Evolutionary conservation across 64 coral and sea anemone species (phyloP).

Genomic region (Pachyseris speciosa): DNA sequence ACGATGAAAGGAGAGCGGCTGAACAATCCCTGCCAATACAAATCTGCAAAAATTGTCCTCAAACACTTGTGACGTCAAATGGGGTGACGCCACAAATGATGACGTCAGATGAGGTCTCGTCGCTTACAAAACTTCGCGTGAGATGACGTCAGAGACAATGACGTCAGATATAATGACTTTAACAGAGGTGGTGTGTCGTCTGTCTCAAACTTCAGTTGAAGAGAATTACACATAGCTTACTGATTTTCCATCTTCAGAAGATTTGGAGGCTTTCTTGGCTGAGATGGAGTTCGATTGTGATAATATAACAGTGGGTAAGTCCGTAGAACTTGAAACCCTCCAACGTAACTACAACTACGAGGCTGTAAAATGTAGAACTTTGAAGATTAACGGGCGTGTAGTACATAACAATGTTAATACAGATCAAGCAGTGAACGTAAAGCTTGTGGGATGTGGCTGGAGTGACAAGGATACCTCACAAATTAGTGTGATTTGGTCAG

Average conservation of each 20-base stretch:
- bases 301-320: too few relatives aligned
- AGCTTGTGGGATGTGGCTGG: too few relatives aligned
- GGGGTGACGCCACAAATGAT: background rate
- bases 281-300: too few relatives aligned
- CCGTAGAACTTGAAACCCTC: too few relatives aligned
- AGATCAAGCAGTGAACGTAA: too few relatives aligned
- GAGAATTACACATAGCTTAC: background rate
- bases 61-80: background rate
- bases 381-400: background rate
- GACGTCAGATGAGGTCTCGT: background rate
- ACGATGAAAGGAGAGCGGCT: too few relatives aligned
- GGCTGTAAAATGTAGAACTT: background rate
- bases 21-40: background rate
- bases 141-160: background rate
- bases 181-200: background rate
- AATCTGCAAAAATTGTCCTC: background rate
- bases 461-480: too few relatives aligned
- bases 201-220: background rate
- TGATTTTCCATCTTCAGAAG: too few relatives aligned
- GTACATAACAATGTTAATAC: too few relatives aligned
- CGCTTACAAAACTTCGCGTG: too few relatives aligned
- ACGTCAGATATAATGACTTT: background rate
- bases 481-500: too few relatives aligned
- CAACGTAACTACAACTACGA: background rate
- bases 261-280: too few relatives aligned